Evolutionary conservation across 2,888 invertebrate species (phyloP).

Genomic region (Tanypteryx hageni): DNA sequence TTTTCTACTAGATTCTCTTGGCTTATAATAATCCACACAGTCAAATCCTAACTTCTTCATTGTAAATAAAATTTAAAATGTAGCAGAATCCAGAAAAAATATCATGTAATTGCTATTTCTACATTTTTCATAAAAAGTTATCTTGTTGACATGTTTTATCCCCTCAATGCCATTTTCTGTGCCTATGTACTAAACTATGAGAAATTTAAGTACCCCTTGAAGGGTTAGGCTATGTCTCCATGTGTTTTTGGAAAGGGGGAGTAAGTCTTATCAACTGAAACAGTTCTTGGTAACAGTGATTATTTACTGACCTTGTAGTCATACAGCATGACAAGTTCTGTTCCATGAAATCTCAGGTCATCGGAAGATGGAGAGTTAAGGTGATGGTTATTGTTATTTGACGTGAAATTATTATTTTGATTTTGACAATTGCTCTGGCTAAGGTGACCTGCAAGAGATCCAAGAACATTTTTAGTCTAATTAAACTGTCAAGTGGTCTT

Average conservation of each 20-base stretch:
- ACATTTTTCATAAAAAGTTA: too few relatives aligned
- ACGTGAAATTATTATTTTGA: constrained; percentile 68
- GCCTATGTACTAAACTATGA: too few relatives aligned
- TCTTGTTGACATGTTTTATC: too few relatives aligned
- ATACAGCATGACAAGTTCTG: constrained; percentile 95
- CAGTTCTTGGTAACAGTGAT: neutral
- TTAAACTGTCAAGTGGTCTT: neutral
- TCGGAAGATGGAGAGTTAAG: constrained; percentile 73
- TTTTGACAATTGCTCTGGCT: constrained; percentile 73
- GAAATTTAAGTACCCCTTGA: too few relatives aligned
- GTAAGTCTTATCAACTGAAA: too few relatives aligned
- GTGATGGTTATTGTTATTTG: constrained; percentile 69
- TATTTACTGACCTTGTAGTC: constrained; percentile 87
- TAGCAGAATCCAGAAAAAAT: neutral
- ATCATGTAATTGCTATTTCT: too few relatives aligned
- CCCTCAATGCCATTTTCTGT: too few relatives aligned
- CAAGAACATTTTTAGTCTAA: constrained; percentile 56
- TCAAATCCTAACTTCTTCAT: too few relatives aligned
- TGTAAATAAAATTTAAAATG: neutral
- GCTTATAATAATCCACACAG: too few relatives aligned
- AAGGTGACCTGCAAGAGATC: constrained; percentile 74
- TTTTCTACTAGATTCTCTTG: too few relatives aligned
- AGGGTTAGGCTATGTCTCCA: too few relatives aligned
- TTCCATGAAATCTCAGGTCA: constrained; percentile 89
- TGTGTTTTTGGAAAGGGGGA: too few relatives aligned